Base-by-base conservation (phyloP, 1,140 invertebrate species). In the Geopemphigus sp. region DNA sequence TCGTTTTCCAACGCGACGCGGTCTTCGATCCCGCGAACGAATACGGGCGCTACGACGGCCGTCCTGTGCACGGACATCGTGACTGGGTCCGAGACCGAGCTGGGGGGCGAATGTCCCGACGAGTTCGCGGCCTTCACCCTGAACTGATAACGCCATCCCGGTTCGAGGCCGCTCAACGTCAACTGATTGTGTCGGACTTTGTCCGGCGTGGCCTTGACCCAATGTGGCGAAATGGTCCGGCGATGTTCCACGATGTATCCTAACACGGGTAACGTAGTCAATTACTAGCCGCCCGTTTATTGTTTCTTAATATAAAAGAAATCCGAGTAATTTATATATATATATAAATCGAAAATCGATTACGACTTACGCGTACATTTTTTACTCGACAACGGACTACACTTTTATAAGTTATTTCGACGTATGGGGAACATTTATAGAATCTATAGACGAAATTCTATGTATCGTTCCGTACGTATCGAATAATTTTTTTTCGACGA, bases 121-220 rank as follows among this genome's bases (percentile, higher is more conserved):
- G 91, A 90, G 85, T 97, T 97, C 84, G 96, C 90, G 0, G 96
- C 95, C 70, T 91, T 91, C 0, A 97, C 92, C 56, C 95, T 88
- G 87, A 96, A 96, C 84, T 94, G 92, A 85, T 97, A 97, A 61
- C 92, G 88, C 88, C 93, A 93, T 76, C 94, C 95, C 0, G 93
- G 92, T 83, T 94, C 92, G 17, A 95, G 87, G 39, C 93, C 92
- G 81, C 90, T 91, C 22, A 95, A 87, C 22, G 91, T 89, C 14
- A 94, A 86, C 84, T 94, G 92, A 0, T 91, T 90, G 47, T 89
- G 87, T 6, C 87, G 85, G 8, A 94, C 90, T 4, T 92, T 86
- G 29, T 88, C 87, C 12, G 92, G 90, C 12, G 91, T 90, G 2
- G 93, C 91, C 81, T 91, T 88, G 11, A 93, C 88, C 93, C 93